Evolutionary conservation across 2,888 invertebrate species (phyloP).

Genomic region (Protonemura montana): DNA sequence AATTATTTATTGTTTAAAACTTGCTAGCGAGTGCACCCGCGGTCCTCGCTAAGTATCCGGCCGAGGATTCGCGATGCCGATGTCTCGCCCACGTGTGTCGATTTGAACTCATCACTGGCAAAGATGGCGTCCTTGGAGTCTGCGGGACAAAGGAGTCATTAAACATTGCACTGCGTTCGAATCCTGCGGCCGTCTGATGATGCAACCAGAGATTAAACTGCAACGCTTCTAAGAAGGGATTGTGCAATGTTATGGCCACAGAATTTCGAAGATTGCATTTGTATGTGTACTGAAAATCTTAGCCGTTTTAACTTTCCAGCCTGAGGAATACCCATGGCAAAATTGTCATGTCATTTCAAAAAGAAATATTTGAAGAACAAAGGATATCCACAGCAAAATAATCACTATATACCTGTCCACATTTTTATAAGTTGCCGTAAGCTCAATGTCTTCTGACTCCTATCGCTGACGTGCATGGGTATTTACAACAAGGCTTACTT

Average conservation of each 20-base stretch:
- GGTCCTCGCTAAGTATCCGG: not conserved
- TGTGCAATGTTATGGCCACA: no score
- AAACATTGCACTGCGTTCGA: not conserved
- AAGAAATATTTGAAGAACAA: no score
- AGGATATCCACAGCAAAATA: no score
- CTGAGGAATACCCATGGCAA: no score
- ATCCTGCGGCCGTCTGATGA: not conserved
- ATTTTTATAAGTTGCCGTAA: no score
- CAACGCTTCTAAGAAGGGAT: not conserved
- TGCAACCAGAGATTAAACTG: not conserved
- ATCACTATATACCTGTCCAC: no score
- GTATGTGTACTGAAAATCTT: no score
- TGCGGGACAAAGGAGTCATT: not conserved
- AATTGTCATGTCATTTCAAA: no score
- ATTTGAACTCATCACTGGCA: not conserved
- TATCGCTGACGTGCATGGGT: no score
- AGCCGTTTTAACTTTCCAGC: no score
- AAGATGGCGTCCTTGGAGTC: not conserved
- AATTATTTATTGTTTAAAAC: conserved; percentile 12
- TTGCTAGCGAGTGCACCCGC: not conserved
- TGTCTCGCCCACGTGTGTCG: not conserved
- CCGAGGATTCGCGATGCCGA: not conserved
- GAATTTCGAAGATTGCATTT: no score
- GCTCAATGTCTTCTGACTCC: no score
- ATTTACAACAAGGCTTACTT: not conserved